Evolutionary conservation across 1,140 invertebrate genomes (phyloP).

Genomic region (Acyrthosiphon pisum): DNA sequence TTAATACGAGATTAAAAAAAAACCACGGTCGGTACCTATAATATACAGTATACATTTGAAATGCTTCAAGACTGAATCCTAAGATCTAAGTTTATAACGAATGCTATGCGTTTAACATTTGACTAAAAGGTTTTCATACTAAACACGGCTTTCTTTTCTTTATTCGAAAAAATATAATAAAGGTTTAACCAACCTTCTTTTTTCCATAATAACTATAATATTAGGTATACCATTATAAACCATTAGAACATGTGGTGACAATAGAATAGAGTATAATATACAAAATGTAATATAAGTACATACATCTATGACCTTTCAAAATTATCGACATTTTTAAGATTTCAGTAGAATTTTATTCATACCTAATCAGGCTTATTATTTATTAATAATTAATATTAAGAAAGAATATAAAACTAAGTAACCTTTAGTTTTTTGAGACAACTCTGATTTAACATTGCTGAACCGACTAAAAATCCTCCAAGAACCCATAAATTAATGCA

Average conservation of each 20-base stretch:
- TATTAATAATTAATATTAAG: neutral
- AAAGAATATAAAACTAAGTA: neutral
- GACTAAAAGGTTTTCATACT: neutral
- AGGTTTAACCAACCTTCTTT: neutral
- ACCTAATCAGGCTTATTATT: neutral
- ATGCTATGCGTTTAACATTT: slow-evolving; percentile 2
- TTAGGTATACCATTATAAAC: no score
- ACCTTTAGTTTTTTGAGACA: neutral
- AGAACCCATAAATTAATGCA: neutral
- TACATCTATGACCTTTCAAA: neutral
- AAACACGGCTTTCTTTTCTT: neutral
- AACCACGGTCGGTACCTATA: neutral
- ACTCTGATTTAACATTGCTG: neutral
- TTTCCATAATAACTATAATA: neutral
- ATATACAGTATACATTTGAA: neutral
- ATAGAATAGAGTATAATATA: neutral
- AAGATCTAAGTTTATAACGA: slow-evolving; percentile 11
- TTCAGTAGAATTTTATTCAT: neutral
- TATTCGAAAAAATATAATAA: neutral
- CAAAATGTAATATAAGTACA: neutral
- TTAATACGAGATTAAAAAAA: neutral
- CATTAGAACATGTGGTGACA: neutral
- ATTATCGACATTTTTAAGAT: neutral
- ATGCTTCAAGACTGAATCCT: neutral
- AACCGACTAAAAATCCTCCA: no score